These are phyloP conservation scores for Armadillidium nasatum DNA, from an alignment of 1,140 invertebrate species.

Conservation along the genomic window DNA sequence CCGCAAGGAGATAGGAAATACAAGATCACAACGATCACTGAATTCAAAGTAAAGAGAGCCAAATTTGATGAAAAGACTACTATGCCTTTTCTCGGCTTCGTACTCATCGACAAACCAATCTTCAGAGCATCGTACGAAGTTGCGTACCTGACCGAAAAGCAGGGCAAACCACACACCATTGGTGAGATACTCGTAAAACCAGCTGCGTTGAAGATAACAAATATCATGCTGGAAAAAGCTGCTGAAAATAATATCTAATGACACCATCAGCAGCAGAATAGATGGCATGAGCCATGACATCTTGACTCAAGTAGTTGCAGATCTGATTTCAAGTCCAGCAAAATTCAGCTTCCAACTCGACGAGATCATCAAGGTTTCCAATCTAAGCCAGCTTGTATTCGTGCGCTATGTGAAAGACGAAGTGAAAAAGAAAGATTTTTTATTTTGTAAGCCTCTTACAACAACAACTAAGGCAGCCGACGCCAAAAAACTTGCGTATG, in stretches of 20 bases:
- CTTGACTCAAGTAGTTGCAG: conserved; percentile 30
- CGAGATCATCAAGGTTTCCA: conserved; percentile 17
- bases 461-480: conserved; percentile 19
- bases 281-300: conserved; percentile 27
- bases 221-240: conserved; percentile 32
- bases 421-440: conserved; percentile 30
- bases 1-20: conserved; percentile 28
- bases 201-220: conserved; percentile 25
- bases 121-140: conserved; percentile 24
- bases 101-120: conserved; percentile 24
- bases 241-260: conserved; percentile 19
- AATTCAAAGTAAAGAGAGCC: conserved; percentile 21
- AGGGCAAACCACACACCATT: conserved; percentile 18
- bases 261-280: conserved; percentile 5
- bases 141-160: conserved; percentile 27
- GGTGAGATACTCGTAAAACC: conserved; percentile 25
- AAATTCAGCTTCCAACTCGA: conserved; percentile 26
- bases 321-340: conserved; percentile 30
- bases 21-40: conserved; percentile 29
- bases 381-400: background rate
- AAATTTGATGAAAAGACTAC: conserved; percentile 29
- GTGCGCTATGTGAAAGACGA: conserved; percentile 32
- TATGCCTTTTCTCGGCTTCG: conserved; percentile 25
- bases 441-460: conserved; percentile 34
- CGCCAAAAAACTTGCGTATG: conserved; percentile 33